phyloP scores from a whole-genome alignment of 2,888 invertebrate genomes.

The Philereme vetulata region DNA sequence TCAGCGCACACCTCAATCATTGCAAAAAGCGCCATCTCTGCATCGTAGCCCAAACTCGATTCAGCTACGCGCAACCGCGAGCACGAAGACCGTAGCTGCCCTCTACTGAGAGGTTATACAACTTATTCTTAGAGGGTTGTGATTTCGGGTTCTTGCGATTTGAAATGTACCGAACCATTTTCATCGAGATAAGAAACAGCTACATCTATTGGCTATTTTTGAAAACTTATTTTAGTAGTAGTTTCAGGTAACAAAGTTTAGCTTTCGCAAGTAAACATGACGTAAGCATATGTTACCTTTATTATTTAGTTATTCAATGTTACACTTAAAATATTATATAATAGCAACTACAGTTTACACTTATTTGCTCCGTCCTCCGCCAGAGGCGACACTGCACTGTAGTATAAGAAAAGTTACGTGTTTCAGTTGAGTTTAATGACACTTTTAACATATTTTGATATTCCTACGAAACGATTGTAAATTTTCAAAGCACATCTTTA shows the following conservation, averaged over 20 bases:
- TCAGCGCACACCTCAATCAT: not conserved
- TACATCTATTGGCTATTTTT: not conserved
- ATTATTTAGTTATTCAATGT: not conserved
- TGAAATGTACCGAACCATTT: not conserved
- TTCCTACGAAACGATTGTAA: no score
- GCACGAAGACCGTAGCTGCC: slow-evolving; percentile 40
- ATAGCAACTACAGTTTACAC: not conserved
- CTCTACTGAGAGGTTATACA: slow-evolving; percentile 40
- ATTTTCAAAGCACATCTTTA: no score
- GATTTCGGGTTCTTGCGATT: slow-evolving; percentile 15
- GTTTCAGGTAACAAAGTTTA: not conserved
- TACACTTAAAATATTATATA: not conserved
- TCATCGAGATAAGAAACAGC: slow-evolving; percentile 1
- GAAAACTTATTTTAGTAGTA: not conserved
- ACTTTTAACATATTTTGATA: no score
- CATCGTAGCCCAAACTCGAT: slow-evolving; percentile 34
- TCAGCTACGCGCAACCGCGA: slow-evolving; percentile 22
- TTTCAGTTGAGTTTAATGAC: no score
- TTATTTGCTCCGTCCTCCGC: not conserved
- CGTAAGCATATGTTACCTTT: not conserved
- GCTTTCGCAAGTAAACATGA: not conserved
- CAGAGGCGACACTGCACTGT: slow-evolving; percentile 21
- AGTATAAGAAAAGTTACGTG: no score
- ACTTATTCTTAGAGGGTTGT: slow-evolving; percentile 16
- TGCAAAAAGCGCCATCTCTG: slow-evolving; percentile 37